phyloP scores from a whole-genome alignment of 2,797 vertebrate genomes.

The Calcarius lapponicus region DNA sequence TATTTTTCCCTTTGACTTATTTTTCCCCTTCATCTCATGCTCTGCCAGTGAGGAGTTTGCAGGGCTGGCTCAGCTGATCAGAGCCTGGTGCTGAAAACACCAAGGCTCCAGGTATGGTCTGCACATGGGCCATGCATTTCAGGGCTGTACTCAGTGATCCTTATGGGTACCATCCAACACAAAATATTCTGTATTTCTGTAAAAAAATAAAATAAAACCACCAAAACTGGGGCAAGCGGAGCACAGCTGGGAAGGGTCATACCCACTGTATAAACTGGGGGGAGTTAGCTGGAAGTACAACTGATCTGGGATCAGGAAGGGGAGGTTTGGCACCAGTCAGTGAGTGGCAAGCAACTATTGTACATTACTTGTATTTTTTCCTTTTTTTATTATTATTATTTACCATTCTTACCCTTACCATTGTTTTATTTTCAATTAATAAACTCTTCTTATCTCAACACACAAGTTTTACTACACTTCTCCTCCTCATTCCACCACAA shows the following conservation, averaged over 20 bases:
- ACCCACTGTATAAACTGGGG: rapidly evolving
- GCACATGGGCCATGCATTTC: too few species aligned
- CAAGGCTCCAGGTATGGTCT: not conserved
- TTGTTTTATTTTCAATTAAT: not conserved
- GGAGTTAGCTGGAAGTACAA: not conserved
- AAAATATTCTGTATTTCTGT: not conserved
- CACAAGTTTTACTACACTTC: not conserved
- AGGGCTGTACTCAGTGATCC: rapidly evolving
- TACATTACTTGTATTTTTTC: not conserved
- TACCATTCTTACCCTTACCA: not conserved
- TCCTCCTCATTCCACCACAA: not conserved
- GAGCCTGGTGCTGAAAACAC: not conserved
- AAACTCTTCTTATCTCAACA: not conserved
- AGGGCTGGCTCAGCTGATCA: not conserved
- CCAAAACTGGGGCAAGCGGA: not conserved
- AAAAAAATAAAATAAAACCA: not conserved
- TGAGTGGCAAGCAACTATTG: rapidly evolving
- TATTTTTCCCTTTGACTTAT: not conserved
- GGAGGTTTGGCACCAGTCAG: rapidly evolving
- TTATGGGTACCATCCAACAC: not conserved
- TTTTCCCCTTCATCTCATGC: not conserved
- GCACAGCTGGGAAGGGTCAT: not conserved
- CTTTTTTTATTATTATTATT: not conserved
- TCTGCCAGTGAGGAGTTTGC: not conserved
- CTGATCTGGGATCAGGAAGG: not conserved